phyloP scores from a whole-genome alignment of 2,797 vertebrate species.

The Pogonophryne albipinna region DNA sequence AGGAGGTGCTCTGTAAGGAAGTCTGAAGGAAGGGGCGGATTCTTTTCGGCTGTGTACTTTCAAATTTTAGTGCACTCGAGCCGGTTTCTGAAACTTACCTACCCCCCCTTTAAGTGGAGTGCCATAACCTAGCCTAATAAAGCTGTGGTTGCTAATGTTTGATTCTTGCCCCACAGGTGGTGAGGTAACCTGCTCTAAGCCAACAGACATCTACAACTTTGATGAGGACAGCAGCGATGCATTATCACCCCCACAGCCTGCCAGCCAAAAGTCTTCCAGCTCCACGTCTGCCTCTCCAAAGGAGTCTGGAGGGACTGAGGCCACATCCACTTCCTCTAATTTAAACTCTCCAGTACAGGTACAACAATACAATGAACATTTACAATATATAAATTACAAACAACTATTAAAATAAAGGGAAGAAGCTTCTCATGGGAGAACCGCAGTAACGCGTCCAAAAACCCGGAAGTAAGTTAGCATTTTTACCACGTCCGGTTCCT shows the following conservation, averaged over 20 bases:
- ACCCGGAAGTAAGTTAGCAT: no score
- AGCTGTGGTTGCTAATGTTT: slow-evolving; percentile 15
- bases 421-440: not conserved
- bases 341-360: slow-evolving; percentile 87
- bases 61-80: no score
- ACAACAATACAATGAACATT: not conserved
- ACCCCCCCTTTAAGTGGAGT: no score
- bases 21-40: no score
- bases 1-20: no score
- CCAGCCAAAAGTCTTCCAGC: slow-evolving; percentile 90
- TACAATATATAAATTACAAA: not conserved
- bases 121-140: not conserved
- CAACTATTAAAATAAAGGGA: not conserved
- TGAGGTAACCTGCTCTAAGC: slow-evolving; percentile 81
- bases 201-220: slow-evolving; percentile 91
- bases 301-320: slow-evolving; percentile 85
- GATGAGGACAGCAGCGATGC: slow-evolving; percentile 94
- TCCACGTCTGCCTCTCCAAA: slow-evolving; percentile 85
- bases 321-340: slow-evolving; percentile 76
- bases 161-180: slow-evolving; percentile 71
- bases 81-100: no score
- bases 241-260: slow-evolving; percentile 89
- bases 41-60: no score
- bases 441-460: no score
- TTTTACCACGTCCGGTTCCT: no score